Evolutionary conservation across 1,140 invertebrate species (phyloP).

Genomic region (Lutraria rhynchaena): DNA sequence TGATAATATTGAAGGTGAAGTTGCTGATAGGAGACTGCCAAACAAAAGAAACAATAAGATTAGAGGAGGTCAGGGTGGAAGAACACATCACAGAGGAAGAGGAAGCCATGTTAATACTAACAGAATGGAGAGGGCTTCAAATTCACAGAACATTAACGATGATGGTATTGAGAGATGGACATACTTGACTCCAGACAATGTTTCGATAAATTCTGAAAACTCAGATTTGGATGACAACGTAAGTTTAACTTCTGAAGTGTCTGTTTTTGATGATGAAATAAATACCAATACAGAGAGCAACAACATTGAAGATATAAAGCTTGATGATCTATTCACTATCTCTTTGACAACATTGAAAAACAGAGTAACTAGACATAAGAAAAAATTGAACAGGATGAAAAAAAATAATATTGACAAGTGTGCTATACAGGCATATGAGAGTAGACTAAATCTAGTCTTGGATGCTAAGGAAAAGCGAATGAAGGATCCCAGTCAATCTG

Average conservation of each 20-base stretch:
- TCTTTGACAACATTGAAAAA: not conserved
- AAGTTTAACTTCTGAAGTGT: constrained; percentile 4
- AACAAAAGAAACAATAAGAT: not conserved
- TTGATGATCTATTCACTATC: constrained; percentile 11
- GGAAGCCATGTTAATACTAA: not conserved
- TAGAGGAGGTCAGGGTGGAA: not conserved
- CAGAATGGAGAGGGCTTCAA: not conserved
- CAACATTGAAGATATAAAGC: not conserved
- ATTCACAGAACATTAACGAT: not conserved
- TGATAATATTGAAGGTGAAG: not conserved
- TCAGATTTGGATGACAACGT: not conserved
- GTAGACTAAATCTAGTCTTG: not conserved
- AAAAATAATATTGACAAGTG: constrained; percentile 5
- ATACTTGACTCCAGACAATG: too few relatives aligned
- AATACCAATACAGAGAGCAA: not conserved
- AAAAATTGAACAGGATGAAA: constrained; percentile 3
- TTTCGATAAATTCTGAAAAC: too few relatives aligned
- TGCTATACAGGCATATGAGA: constrained; percentile 1
- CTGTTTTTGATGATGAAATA: not conserved
- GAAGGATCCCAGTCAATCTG: not conserved
- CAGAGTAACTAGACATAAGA: constrained; percentile 22
- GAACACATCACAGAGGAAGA: not conserved
- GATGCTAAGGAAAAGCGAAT: not conserved
- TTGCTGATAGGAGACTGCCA: not conserved
- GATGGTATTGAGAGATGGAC: not conserved